Base-by-base conservation (phyloP, 2,113 vertebrate species). In the Nematolebias whitei region DNA sequence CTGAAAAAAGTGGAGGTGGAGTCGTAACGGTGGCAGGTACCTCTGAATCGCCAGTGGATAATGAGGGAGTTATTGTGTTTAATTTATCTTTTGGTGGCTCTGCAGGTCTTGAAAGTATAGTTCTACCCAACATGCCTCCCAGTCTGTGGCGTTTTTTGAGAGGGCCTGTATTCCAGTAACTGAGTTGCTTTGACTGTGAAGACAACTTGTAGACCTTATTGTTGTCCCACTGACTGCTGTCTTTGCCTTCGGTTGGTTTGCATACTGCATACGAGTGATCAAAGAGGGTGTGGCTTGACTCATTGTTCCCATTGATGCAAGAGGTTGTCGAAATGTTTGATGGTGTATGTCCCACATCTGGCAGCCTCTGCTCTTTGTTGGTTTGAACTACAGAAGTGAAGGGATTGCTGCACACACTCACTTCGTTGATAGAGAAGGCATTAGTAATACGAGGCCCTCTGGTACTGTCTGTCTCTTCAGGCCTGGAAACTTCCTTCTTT, bases 371-470 rank as follows among this genome's bases (percentile, higher is more conserved):
- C 67, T 93, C 95, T 72, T 74, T 93, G 3, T 89, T 91, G 62
- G 92, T 90, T 78, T 94, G 86, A 80, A 93, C 94, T 63, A 97
- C 88, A 0, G 96, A 95, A 76, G 95, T 96, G 88, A 98, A 97
- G 73, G 94, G 93, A 88, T 90, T 92, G 75, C 85, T 93, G 39
- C 88, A 95, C 63, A 90, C 92, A 76, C 95, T 94, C 0, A 93
- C 95, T 82, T 98, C 96, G 58, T 93, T 95, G 88, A 99, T 98
- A 38, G 98, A 99, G 85, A 98, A 99, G 2, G 98, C 98, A 57
- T 99, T 99, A 60, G 97, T 99, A 85, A 99, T 99, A 82, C 98
- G 92, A 35, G 98, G 98, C 63, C 96, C 98, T 19, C 90, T 96
- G 32, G 92, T 80, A 80, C 91, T 75, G 29, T 95, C 94, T 0